Evolutionary conservation across 2,888 invertebrate genomes (phyloP), one percentile per base, ranked within the genome.

Genomic region (Deilephila elpenor): DNA sequence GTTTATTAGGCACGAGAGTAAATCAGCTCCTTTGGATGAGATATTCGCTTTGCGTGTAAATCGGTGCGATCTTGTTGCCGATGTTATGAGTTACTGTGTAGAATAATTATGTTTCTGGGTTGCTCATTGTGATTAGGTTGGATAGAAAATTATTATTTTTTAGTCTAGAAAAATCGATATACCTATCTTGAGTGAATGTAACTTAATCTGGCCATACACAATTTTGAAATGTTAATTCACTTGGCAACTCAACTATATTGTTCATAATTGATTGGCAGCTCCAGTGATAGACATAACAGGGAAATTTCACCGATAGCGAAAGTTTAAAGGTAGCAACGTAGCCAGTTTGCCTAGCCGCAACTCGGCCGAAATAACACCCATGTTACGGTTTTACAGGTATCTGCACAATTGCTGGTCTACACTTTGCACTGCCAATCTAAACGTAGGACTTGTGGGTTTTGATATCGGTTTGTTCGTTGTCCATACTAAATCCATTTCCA

Each of bases 301-400:
- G 71, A 61, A 51, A 72, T 72, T 61, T 53, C 17, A 72, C 29
- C 32, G 62, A 61, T 60, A 61, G 60, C 4, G 60, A 60, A 61
- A 32, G 53, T 61, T 62, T 51, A 8, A 32, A 37, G 7, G 61
- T 44, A 25, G 71, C 29, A 3, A 61, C 19, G 19, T 19, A 61
- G 19, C 7, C 17, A 61, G 17, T 34, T 61, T 61, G 61, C 29
- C 4, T 32, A 61, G 44, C 5, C 44, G 51, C 51, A 61, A 72
- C 61, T n/a, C 25, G n/a, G 19, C 53, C 37, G 71, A 51, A 71
- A 61, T 62, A 53, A 72, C 60, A 25, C 14, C 34, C 7, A 29
- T 60, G 25, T 61, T 32, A 29, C 32, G 6, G 61, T 61, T 61
- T 32, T 19, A 32, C 19, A 19, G 32, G 14, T 61, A 19, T 61